Percentiles rank a stretch among this genome's conserved stretches.
Evolutionary conservation across 2,797 vertebrate genomes (phyloP).

Genomic region (Perodicticus potto): DNA sequence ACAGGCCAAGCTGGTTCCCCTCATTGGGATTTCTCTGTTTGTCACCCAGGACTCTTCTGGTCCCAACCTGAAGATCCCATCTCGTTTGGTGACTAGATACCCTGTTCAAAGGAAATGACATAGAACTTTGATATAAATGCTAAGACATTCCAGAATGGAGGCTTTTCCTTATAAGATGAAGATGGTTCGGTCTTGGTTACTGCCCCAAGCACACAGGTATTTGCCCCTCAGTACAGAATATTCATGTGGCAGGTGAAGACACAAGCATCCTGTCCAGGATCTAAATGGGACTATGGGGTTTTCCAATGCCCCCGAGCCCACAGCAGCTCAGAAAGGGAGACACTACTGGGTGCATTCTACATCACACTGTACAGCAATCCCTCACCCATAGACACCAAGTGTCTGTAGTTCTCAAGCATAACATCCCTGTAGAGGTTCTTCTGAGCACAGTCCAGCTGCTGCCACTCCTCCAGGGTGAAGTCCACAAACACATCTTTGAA

Average conservation of each 20-base stretch:
- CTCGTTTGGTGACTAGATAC: too few relatives aligned
- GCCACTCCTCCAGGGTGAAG: conserved; percentile 76
- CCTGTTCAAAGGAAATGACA: conserved; percentile 58
- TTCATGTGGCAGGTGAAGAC: neutral
- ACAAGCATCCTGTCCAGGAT: neutral
- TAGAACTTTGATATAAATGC: neutral
- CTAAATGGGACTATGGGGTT: neutral
- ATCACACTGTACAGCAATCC: neutral
- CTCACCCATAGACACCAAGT: conserved; percentile 83
- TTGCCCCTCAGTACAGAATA: neutral
- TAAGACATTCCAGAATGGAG: neutral
- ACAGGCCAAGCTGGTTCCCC: neutral
- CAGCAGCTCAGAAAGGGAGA: neutral
- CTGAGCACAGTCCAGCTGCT: conserved; percentile 80
- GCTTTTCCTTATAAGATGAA: neutral
- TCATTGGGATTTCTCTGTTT: too few relatives aligned
- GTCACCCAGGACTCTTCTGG: too few relatives aligned
- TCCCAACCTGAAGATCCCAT: too few relatives aligned
- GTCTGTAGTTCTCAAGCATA: conserved; percentile 86
- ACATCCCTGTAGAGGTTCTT: conserved; percentile 82
- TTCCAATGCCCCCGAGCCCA: neutral
- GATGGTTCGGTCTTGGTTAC: neutral
- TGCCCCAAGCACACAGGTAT: neutral
- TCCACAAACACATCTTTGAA: neutral
- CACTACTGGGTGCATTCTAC: neutral